Conservation (phyloP, 2,888 invertebrate species). For the Limnephilus lunatus region DNA sequence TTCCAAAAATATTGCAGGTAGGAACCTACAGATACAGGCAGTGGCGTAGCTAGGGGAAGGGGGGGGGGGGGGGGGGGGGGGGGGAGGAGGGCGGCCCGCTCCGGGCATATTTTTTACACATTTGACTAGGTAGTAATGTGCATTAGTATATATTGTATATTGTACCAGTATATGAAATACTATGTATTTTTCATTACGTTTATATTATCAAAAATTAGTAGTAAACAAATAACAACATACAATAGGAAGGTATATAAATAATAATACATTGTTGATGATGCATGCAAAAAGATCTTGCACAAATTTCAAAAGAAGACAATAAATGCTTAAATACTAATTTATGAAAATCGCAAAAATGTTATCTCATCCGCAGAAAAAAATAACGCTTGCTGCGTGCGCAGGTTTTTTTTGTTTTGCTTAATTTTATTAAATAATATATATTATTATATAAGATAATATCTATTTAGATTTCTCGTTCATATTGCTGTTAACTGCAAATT, state of each 20-base stretch:
- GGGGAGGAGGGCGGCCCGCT: no score
- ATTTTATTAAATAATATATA: neutral
- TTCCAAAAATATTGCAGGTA: no score
- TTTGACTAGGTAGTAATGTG: no score
- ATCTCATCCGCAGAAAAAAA: neutral
- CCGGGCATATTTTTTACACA: no score
- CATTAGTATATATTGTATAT: no score
- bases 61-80: no score
- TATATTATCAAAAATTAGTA: neutral
- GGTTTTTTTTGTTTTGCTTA: neutral
- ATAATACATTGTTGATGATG: neutral
- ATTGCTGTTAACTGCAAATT: constrained; percentile 23
- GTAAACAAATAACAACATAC: neutral
- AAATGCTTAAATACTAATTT: neutral
- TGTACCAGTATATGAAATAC: no score
- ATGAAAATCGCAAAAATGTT: neutral
- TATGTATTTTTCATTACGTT: neutral
- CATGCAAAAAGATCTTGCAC: neutral
- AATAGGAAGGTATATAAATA: neutral
- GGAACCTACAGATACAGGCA: no score
- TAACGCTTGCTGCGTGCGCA: neutral
- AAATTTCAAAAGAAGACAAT: neutral
- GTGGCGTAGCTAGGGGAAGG: no score
- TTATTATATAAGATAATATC: neutral
- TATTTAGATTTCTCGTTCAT: constrained; percentile 51